Conservation (phyloP, 2,888 invertebrate species). For the Torymus tubicola region DNA sequence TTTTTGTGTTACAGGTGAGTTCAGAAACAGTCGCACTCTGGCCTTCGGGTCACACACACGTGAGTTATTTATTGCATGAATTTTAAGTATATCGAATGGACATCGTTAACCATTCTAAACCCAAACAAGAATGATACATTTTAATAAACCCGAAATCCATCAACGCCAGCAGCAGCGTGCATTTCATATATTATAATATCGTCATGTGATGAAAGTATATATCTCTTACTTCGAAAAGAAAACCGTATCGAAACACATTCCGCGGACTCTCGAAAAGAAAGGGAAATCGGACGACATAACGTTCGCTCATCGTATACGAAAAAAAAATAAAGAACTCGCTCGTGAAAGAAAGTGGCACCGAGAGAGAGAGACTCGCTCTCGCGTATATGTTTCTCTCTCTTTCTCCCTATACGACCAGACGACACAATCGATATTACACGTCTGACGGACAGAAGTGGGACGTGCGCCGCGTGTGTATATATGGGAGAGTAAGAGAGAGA, state of each 20-base stretch:
- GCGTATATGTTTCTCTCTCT: neutral
- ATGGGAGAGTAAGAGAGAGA: neutral
- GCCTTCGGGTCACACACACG: too few species aligned
- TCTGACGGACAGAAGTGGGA: slow-evolving; percentile 51
- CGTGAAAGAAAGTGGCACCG: neutral
- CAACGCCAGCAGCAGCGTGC: too few species aligned
- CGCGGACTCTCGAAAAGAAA: neutral
- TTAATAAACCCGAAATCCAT: too few species aligned
- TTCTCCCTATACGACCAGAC: neutral
- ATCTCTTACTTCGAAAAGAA: too few species aligned
- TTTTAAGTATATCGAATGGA: too few species aligned
- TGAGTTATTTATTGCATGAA: too few species aligned
- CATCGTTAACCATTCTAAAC: too few species aligned
- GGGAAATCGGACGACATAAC: neutral
- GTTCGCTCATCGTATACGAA: neutral
- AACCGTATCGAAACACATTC: neutral
- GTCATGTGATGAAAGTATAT: too few species aligned
- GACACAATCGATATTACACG: slow-evolving; percentile 48
- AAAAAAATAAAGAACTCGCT: slow-evolving; percentile 1
- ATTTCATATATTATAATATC: too few species aligned
- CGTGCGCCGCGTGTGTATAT: neutral
- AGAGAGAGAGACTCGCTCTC: neutral
- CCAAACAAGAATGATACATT: too few species aligned
- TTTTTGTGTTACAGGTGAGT: too few species aligned
- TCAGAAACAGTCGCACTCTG: too few species aligned